phyloP scores from a whole-genome alignment of 1,140 invertebrate genomes.

The Drosophila nigrodunni region DNA sequence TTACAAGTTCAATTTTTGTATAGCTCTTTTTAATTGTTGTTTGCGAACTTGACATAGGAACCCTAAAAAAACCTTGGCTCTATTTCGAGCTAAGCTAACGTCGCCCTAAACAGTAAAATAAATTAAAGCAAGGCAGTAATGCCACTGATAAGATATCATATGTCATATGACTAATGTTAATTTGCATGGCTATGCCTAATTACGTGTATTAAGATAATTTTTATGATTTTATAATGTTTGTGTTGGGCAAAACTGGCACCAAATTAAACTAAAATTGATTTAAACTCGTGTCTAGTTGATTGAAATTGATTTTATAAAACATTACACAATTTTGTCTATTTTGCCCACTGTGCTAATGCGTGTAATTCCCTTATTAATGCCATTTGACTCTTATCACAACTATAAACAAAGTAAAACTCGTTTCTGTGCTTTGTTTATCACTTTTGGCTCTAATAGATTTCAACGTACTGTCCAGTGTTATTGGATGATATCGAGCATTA shows the following conservation, averaged over 20 bases:
- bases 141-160: constrained; percentile 30
- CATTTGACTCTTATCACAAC: constrained; percentile 1
- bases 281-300: not conserved
- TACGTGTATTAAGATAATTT: not conserved
- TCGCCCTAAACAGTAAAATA: not conserved
- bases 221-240: not conserved
- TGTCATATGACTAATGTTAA: constrained; percentile 41
- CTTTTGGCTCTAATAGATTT: constrained; percentile 23
- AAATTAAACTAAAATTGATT: not conserved
- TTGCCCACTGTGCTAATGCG: not conserved
- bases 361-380: not conserved
- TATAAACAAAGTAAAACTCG: constrained; percentile 25
- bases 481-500: constrained; percentile 15
- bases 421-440: constrained; percentile 7
- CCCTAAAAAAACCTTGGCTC: constrained; percentile 5
- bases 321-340: not conserved
- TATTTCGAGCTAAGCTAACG: constrained; percentile 6
- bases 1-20: constrained; percentile 32
- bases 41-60: constrained; percentile 34
- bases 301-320: no score
- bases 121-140: not conserved
- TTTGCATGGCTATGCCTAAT: not conserved
- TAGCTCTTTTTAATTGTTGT: not conserved
- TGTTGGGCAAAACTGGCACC: not conserved
- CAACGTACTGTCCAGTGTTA: not conserved